These are phyloP conservation scores for Pygoscelis antarcticus DNA, from an alignment of 2,113 vertebrate genomes.

Conservation along the genomic window DNA sequence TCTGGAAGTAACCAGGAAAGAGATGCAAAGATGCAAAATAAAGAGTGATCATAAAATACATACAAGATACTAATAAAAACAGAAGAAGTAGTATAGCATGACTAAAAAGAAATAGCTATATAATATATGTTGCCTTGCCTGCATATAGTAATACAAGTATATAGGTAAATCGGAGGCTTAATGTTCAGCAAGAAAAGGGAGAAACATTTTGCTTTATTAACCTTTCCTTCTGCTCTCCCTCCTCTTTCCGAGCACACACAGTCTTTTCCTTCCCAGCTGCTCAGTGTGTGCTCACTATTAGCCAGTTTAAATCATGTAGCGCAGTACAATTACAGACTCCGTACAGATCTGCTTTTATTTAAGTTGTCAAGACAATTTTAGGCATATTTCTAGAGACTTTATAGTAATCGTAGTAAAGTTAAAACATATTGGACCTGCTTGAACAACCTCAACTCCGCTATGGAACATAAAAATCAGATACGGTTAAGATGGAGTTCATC, in stretches of 20 bases:
- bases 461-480: not conserved
- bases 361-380: conserved; percentile 51
- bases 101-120: not conserved
- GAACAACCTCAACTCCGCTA: not conserved
- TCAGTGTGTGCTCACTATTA: conserved; percentile 35
- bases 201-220: not conserved
- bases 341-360: conserved; percentile 55
- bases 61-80: not conserved
- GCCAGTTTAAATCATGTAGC: conserved; percentile 2
- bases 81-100: not conserved
- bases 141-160: not conserved
- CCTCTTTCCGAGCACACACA: not conserved
- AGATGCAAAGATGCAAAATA: not conserved
- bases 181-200: not conserved
- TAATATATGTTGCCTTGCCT: not conserved
- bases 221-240: not conserved
- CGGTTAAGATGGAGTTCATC: not conserved
- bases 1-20: not conserved
- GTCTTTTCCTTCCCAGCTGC: conserved; percentile 34
- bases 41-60: not conserved
- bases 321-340: conserved; percentile 29
- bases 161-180: not conserved
- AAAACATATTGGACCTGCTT: not conserved
- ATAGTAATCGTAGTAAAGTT: not conserved
- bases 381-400: conserved; percentile 18